These are phyloP conservation scores for Calcarius lapponicus DNA, from an alignment of 2,797 vertebrate genomes.

Conservation along the genomic window DNA sequence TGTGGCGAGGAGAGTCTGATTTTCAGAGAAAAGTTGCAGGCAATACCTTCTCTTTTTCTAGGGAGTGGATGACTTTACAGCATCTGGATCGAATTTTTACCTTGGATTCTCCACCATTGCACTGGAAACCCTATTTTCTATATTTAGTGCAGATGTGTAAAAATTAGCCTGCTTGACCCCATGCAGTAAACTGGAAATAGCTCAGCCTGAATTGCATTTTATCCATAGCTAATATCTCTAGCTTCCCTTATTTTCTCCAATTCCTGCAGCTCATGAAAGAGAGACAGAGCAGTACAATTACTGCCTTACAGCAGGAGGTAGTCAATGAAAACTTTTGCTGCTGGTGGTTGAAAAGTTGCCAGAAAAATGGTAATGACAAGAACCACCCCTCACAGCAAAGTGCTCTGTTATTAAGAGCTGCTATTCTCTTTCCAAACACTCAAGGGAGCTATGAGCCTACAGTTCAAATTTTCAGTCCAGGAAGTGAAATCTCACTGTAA, in stretches of 20 bases:
- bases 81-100: background rate
- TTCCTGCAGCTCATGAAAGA: background rate
- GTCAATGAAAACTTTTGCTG: slow-evolving; percentile 47
- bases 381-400: background rate
- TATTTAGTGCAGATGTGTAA: slow-evolving; percentile 4
- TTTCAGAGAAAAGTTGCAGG: background rate
- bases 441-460: slow-evolving; percentile 63
- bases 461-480: slow-evolving; percentile 42
- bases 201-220: background rate
- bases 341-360: slow-evolving; percentile 46
- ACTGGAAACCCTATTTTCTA: background rate
- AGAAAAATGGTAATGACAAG: slow-evolving; percentile 11
- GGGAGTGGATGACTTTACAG: background rate
- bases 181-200: background rate
- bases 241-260: background rate
- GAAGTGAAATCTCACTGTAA: slow-evolving; percentile 14
- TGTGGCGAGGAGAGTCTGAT: rapidly evolving
- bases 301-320: background rate
- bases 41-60: background rate
- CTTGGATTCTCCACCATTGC: background rate
- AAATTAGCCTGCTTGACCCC: background rate
- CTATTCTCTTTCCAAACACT: slow-evolving; percentile 65
- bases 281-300: background rate
- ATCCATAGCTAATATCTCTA: background rate
- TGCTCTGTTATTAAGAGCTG: slow-evolving; percentile 47